phyloP scores from a whole-genome alignment of 2,888 invertebrate genomes.

The Melieria crassipennis region DNA sequence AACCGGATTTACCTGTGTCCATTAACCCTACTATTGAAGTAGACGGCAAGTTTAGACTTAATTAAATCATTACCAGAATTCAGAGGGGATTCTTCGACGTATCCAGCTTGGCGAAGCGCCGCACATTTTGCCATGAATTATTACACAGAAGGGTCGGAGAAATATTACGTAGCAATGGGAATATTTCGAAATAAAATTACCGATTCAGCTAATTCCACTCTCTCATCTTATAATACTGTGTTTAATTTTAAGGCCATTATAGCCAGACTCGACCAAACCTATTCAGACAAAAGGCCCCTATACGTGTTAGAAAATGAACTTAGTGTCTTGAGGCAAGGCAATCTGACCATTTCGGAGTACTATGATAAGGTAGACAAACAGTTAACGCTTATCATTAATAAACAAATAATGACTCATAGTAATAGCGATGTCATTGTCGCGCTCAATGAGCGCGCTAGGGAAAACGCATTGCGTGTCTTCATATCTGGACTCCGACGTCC shows the following conservation, averaged over 20 bases:
- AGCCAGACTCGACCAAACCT: constrained; percentile 32
- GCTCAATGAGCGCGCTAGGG: constrained; percentile 12
- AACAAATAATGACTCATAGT: constrained; percentile 34
- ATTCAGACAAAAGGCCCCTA: constrained; percentile 38
- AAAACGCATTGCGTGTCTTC: constrained; percentile 29
- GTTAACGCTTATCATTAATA: constrained; percentile 37
- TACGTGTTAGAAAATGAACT: constrained; percentile 39
- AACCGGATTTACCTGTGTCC: too few species aligned
- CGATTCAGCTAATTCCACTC: constrained; percentile 15
- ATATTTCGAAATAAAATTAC: constrained; percentile 18
- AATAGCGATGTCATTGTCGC: not conserved
- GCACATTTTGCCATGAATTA: constrained; percentile 25
- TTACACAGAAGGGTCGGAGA: constrained; percentile 20
- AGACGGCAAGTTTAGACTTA: constrained; percentile 9
- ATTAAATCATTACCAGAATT: constrained; percentile 23
- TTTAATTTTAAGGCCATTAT: constrained; percentile 17
- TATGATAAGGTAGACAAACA: constrained; percentile 38
- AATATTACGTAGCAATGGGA: constrained; percentile 29
- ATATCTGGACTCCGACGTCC: constrained; percentile 25
- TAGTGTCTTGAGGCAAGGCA: constrained; percentile 40
- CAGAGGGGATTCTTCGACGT: constrained; percentile 10
- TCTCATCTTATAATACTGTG: constrained; percentile 12
- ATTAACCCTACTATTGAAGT: too few species aligned
- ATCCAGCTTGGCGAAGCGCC: constrained; percentile 24
- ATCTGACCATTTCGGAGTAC: constrained; percentile 33